Conservation (phyloP, 2,113 vertebrate genomes). For the Tiliqua scincoides region DNA sequence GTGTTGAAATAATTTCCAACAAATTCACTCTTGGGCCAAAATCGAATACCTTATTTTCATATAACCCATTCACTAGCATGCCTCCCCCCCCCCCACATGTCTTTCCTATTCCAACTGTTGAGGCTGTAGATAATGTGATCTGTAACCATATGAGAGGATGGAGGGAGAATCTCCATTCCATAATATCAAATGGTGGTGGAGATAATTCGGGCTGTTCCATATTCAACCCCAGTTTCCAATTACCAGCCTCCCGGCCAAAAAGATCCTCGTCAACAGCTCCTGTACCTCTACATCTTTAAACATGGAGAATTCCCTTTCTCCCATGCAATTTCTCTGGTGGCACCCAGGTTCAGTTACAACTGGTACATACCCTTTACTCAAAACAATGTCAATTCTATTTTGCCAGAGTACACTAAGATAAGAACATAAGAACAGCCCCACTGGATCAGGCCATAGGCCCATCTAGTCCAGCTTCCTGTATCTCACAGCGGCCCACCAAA, state of each 20-base stretch:
- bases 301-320: neutral
- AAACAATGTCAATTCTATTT: too few species aligned
- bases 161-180: neutral
- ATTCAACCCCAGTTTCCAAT: neutral
- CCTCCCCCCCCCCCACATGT: neutral
- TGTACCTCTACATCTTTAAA: neutral
- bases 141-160: neutral
- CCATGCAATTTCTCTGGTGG: neutral
- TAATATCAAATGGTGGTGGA: neutral
- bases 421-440: too few species aligned
- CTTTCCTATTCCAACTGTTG: neutral
- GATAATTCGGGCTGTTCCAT: conserved; percentile 1
- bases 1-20: neutral
- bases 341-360: neutral
- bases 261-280: neutral
- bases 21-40: neutral
- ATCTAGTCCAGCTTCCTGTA: too few species aligned
- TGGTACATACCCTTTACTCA: too few species aligned
- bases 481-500: too few species aligned
- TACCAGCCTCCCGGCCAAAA: neutral
- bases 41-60: neutral
- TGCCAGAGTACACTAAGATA: too few species aligned
- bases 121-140: neutral
- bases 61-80: too few species aligned
- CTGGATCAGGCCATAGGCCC: too few species aligned